Conservation (phyloP, 1,140 invertebrate species). For the Ditylenchus dipsaci region DNA sequence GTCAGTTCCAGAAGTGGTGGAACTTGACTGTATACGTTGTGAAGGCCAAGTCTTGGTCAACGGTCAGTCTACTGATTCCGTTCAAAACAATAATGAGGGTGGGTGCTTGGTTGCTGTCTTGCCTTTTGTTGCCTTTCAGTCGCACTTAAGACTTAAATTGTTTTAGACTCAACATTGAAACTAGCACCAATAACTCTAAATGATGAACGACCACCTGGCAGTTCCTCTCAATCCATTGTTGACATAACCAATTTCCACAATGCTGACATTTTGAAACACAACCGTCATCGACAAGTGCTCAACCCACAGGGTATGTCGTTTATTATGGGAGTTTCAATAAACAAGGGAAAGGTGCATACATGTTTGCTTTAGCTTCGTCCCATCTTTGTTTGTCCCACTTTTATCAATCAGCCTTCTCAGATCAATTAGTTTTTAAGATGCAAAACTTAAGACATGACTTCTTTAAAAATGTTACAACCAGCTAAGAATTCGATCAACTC, state of each 20-base stretch:
- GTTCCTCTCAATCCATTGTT: background rate
- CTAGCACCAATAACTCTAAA: background rate
- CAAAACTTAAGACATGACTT: too few relatives aligned
- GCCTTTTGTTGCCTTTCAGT: too few relatives aligned
- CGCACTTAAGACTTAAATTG: too few relatives aligned
- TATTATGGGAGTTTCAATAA: background rate
- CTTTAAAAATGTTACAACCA: too few relatives aligned
- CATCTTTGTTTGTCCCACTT: too few relatives aligned
- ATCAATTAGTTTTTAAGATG: too few relatives aligned
- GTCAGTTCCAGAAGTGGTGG: constrained; percentile 52
- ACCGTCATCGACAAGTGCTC: constrained; percentile 14
- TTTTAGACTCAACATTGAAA: background rate
- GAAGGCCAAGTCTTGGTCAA: constrained; percentile 3
- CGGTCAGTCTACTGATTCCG: background rate
- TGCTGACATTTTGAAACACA: background rate
- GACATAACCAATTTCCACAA: background rate
- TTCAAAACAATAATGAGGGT: background rate
- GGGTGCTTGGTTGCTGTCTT: too few relatives aligned
- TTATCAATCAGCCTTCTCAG: too few relatives aligned
- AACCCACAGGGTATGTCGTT: constrained; percentile 33
- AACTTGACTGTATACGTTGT: constrained; percentile 46
- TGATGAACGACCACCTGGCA: background rate
- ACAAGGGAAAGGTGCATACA: too few relatives aligned
- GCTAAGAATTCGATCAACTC: too few relatives aligned
- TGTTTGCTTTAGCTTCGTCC: too few relatives aligned